A percentile compares a stretch with the other conserved stretches of the same genome.
These are phyloP conservation scores for Acanthiza pusilla DNA, from an alignment of 2,797 vertebrate genomes.

Conservation along the genomic window DNA sequence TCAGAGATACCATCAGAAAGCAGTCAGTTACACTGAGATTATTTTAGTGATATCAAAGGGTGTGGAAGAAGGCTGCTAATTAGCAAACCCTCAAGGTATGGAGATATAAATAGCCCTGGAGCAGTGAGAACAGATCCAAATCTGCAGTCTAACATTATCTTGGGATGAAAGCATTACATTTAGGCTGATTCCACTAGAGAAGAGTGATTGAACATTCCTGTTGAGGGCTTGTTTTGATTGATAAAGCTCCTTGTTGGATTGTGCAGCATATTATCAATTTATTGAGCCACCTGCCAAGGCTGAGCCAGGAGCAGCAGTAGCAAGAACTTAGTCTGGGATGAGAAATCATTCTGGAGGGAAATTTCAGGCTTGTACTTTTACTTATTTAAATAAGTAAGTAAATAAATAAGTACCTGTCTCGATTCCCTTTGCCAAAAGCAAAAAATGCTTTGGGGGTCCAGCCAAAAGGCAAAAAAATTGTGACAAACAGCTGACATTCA, in stretches of 20 bases:
- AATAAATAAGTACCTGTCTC: background rate
- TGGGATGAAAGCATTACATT: background rate
- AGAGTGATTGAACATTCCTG: constrained; percentile 27
- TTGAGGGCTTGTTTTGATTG: constrained; percentile 44
- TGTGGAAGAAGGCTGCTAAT: constrained; percentile 24
- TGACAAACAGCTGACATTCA: background rate
- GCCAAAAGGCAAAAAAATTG: background rate
- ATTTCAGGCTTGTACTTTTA: background rate
- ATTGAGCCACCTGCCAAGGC: background rate
- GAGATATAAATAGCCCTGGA: constrained; percentile 36
- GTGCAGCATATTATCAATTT: constrained; percentile 16
- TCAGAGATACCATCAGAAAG: constrained; percentile 18
- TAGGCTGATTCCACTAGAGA: constrained; percentile 11
- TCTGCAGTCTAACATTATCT: background rate
- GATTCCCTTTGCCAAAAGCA: background rate
- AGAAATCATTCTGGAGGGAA: background rate
- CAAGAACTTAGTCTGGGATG: background rate
- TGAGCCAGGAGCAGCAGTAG: background rate
- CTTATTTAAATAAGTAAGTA: background rate
- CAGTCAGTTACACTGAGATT: background rate
- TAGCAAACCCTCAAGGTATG: constrained; percentile 25
- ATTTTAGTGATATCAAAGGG: constrained; percentile 38
- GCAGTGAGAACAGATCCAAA: constrained; percentile 31
- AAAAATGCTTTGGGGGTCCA: background rate
- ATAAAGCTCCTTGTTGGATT: constrained; percentile 23